A percentile compares a stretch with the other conserved stretches of the same genome.
phyloP scores from a whole-genome alignment of 2,888 invertebrate species.

The Melinopterus prodromus region DNA sequence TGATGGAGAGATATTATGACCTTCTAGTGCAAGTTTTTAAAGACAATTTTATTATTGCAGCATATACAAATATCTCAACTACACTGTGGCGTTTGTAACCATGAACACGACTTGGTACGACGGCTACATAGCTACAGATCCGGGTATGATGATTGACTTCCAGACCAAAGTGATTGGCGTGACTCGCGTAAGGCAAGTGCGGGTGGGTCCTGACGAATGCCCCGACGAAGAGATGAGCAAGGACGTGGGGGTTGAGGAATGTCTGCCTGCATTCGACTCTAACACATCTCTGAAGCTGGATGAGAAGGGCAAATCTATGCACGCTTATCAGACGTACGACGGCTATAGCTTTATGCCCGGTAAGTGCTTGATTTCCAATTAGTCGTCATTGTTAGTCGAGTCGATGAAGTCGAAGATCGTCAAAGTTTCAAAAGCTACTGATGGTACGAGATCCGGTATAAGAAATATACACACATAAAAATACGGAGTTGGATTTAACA shows the following conservation, averaged over 20 bases:
- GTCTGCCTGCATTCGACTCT: constrained; percentile 37
- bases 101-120: constrained; percentile 43
- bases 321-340: background rate
- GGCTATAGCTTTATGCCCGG: background rate
- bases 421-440: too few species aligned
- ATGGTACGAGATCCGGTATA: too few species aligned
- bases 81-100: constrained; percentile 31
- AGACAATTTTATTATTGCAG: constrained; percentile 31
- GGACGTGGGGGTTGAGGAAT: constrained; percentile 27
- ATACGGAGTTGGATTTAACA: too few species aligned
- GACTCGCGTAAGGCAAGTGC: constrained; percentile 41
- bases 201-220: constrained; percentile 38
- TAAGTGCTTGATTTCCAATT: background rate
- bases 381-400: background rate
- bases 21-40: background rate
- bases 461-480: too few species aligned
- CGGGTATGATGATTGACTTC: constrained; percentile 42
- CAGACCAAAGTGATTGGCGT: constrained; percentile 43
- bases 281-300: background rate
- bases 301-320: background rate
- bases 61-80: constrained; percentile 39
- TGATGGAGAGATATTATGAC: too few species aligned
- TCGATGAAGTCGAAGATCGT: too few species aligned
- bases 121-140: constrained; percentile 35
- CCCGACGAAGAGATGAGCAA: constrained; percentile 12